Evolutionary conservation across 2,113 vertebrate species (phyloP).

Genomic region (Megaceryle maxima): DNA sequence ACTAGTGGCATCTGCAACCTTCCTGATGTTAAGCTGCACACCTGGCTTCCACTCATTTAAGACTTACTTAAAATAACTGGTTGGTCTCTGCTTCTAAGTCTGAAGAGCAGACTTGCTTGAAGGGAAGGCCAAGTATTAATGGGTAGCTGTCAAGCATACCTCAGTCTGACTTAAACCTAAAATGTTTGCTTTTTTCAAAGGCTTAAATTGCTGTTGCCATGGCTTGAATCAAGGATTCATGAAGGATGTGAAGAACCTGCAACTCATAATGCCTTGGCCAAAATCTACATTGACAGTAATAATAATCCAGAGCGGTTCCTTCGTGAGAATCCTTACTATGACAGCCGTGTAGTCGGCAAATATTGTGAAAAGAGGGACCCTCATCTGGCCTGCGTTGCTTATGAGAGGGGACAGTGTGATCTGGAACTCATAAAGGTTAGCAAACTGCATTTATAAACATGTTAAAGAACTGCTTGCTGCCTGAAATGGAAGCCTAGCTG

Average conservation of each 20-base stretch:
- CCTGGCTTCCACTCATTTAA: neutral
- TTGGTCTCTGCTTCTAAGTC: neutral
- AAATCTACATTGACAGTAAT: slow-evolving; percentile 95
- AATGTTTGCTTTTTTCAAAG: slow-evolving; percentile 66
- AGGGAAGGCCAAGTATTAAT: neutral
- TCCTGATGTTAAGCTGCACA: neutral
- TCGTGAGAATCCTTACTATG: slow-evolving; percentile 88
- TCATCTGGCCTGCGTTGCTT: slow-evolving; percentile 89
- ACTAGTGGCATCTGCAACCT: neutral
- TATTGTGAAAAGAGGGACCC: slow-evolving; percentile 93
- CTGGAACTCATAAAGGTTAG: slow-evolving; percentile 90
- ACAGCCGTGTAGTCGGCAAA: slow-evolving; percentile 86
- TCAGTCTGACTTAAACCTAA: neutral
- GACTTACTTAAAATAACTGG: neutral
- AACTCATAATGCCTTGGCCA: slow-evolving; percentile 90
- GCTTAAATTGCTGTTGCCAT: slow-evolving; percentile 87
- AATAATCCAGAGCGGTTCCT: slow-evolving; percentile 89
- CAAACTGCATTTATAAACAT: neutral
- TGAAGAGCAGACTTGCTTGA: neutral
- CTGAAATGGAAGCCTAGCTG: neutral
- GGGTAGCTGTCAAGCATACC: neutral
- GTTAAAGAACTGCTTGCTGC: neutral
- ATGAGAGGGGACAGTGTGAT: slow-evolving; percentile 90
- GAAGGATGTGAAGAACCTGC: slow-evolving; percentile 92
- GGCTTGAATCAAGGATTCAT: slow-evolving; percentile 89